A percentile compares a stretch with the other conserved stretches of the same genome.
Evolutionary conservation across 1,140 invertebrate species (phyloP).

Genomic region (Halyomorpha halys): DNA sequence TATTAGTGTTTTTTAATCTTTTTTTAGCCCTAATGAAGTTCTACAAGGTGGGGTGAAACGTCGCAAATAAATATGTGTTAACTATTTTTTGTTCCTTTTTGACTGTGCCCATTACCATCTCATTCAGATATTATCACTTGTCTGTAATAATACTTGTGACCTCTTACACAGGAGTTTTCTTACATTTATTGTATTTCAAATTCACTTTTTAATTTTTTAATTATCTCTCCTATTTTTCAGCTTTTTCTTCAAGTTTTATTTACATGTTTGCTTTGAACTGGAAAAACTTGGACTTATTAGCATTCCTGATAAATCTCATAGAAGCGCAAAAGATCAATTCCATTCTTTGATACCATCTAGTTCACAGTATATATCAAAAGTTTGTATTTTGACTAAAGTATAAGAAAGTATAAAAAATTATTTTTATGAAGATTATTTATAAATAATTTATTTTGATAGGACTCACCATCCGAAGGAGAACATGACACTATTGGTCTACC

Average conservation of each 20-base stretch:
- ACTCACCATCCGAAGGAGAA: constrained; percentile 45
- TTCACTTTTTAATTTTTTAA: too few species aligned
- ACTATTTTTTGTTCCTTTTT: too few species aligned
- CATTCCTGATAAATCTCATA: constrained; percentile 25
- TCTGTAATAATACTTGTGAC: too few species aligned
- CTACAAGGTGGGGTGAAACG: too few species aligned
- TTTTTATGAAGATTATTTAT: neutral
- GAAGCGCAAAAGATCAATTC: constrained; percentile 50
- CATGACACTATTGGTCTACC: constrained; percentile 73
- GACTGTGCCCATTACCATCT: too few species aligned
- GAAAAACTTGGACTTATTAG: constrained; percentile 12
- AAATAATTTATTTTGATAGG: constrained; percentile 34
- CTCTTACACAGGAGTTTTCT: too few species aligned
- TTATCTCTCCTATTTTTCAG: constrained; percentile 36
- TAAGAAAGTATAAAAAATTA: too few species aligned
- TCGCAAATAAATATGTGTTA: too few species aligned
- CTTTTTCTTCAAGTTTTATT: constrained; percentile 84
- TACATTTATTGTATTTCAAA: too few species aligned
- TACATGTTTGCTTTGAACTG: constrained; percentile 53
- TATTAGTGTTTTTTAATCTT: too few species aligned
- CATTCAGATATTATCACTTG: too few species aligned
- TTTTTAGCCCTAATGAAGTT: too few species aligned
- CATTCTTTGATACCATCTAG: constrained; percentile 53
- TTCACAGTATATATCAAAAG: constrained; percentile 63
- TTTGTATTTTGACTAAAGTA: constrained; percentile 22